Evolutionary conservation across 1,140 invertebrate genomes (phyloP), one percentile per base, ranked within the genome.

Genomic region (Gonatopus flavifemur): DNA sequence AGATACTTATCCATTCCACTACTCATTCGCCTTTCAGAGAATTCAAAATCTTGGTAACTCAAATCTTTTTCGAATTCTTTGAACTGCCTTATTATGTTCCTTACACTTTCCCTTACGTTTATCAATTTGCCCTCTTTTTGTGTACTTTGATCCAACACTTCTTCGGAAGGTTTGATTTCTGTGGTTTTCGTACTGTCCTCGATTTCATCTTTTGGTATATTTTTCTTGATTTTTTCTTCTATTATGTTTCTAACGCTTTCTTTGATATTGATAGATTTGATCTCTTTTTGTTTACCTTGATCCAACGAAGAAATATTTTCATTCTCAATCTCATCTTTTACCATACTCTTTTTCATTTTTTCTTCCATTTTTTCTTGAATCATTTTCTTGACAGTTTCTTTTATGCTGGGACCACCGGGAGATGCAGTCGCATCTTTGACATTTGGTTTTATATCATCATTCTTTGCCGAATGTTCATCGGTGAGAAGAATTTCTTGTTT

Each of bases 81-180:
- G 46, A 78, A 77, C 46, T 77, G 73, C 42, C 64, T 62, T 52
- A 78, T 75, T 54, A 78, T 77, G 40, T 72, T 75, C 47, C 59
- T 64, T 44, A 78, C 77, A 39, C 62, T 77, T 45, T 77, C 72
- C 48, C 66, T 70, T n/a, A 77, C 62, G 32, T 66, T 67, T 13
- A 53, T 12, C 15, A 30, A 9, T 39, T 54, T 48, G 7, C 37
- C 15, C 38, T 51, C 9, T 20, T 45, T 25, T 13, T n/a, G n/a
- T n/a, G n/a, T n/a, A n/a, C n/a, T n/a, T n/a, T n/a, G n/a, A n/a
- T n/a, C n/a, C n/a, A n/a, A n/a, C n/a, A n/a, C n/a, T n/a, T n/a
- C 20, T 2, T 42, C 9, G 12, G 16, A 1, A 9, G 22, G 18
- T 58, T 60, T 6, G 58, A 53, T 8, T 44, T 52, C 3, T n/a